phyloP scores from a whole-genome alignment of 2,888 invertebrate genomes.

The Ptilodon capucinus region DNA sequence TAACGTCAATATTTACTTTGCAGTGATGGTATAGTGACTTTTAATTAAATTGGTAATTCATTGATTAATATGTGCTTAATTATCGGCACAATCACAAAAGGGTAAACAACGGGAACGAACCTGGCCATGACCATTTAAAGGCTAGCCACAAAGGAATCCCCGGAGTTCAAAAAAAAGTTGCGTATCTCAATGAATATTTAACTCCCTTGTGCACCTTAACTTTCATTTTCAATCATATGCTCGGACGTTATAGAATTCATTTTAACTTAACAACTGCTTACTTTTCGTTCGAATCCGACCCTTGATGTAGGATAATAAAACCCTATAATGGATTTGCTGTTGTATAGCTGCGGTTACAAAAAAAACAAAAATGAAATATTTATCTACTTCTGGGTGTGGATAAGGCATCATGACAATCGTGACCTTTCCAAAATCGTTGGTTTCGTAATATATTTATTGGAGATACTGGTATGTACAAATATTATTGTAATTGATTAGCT shows the following conservation, averaged over 20 bases:
- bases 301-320: slow-evolving; percentile 76
- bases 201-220: slow-evolving; percentile 41
- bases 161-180: slow-evolving; percentile 56
- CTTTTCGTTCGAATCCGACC: slow-evolving; percentile 63
- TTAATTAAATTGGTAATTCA: slow-evolving; percentile 24
- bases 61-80: slow-evolving; percentile 29
- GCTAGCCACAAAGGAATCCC: slow-evolving; percentile 67
- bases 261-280: slow-evolving; percentile 39
- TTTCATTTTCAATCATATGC: slow-evolving; percentile 55
- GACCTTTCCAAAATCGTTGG: slow-evolving; percentile 3
- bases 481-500: no score
- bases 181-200: slow-evolving; percentile 64
- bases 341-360: slow-evolving; percentile 56
- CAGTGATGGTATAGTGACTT: slow-evolving; percentile 19
- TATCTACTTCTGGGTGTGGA: slow-evolving; percentile 49
- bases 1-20: slow-evolving; percentile 11
- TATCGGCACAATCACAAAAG: slow-evolving; percentile 35
- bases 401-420: slow-evolving; percentile 34
- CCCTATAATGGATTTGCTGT: slow-evolving; percentile 71
- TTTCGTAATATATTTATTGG: not conserved
- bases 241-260: slow-evolving; percentile 42
- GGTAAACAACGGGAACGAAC: slow-evolving; percentile 44
- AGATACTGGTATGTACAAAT: not conserved
- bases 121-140: slow-evolving; percentile 38
- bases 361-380: slow-evolving; percentile 56